A percentile compares a stretch with the other conserved stretches of the same genome.
Conservation (phyloP, 2,113 vertebrate species). For the Sialia sialis region DNA sequence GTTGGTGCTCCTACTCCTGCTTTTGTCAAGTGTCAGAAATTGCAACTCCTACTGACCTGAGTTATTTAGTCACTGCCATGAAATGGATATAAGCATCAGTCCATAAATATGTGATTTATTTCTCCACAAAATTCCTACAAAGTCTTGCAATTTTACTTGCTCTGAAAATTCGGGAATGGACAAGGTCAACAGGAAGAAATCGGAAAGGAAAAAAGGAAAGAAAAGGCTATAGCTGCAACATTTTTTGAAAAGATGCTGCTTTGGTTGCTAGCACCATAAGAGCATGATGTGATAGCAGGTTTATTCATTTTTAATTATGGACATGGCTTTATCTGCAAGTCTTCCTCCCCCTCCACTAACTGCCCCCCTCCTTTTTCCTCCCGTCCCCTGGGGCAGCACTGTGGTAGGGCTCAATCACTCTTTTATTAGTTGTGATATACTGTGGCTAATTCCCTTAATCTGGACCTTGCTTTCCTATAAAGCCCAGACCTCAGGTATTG, state of each 20-base stretch:
- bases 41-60: background rate
- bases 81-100: background rate
- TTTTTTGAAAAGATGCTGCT: background rate
- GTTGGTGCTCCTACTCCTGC: background rate
- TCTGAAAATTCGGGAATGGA: background rate
- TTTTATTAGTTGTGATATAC: conserved; percentile 76
- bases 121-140: background rate
- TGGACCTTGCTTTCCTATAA: conserved; percentile 74
- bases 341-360: background rate
- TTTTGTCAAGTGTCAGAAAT: background rate
- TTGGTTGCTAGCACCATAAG: background rate
- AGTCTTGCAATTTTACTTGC: background rate
- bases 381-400: conserved; percentile 52
- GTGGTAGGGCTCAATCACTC: conserved; percentile 66
- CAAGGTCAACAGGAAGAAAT: background rate
- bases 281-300: background rate
- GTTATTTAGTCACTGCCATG: background rate
- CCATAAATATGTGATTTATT: background rate
- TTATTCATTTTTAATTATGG: conserved; percentile 25
- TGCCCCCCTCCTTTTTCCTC: background rate
- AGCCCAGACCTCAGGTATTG: conserved; percentile 75
- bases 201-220: background rate
- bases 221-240: background rate
- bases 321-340: background rate
- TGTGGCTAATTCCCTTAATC: conserved; percentile 79